Evolutionary conservation across 2,888 invertebrate species (phyloP), one percentile per base, ranked within the genome.

Genomic region (Drosophila lutescens): DNA sequence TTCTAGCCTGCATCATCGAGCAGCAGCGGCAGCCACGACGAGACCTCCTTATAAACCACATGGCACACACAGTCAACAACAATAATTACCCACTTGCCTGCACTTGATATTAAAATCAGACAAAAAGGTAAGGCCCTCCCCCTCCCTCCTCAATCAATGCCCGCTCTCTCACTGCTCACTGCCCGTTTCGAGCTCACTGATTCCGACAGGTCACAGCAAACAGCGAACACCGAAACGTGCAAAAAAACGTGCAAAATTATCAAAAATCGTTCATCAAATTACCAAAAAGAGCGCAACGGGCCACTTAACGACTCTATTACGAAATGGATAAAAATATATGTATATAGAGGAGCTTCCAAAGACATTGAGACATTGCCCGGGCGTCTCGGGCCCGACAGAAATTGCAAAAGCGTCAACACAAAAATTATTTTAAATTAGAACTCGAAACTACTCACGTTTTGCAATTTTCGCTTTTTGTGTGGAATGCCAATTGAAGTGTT

Each of bases 261-360:
- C 86, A 86, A 86, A 86, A 86, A 89, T 86, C 89, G 89, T 86
- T 86, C 89, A 86, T 86, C 86, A 89, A 86, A 86, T 86, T 86
- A 89, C 86, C 87, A 86, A 88, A 89, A 88, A 76, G 83, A 79
- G 84, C 87, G 75, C 88, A 86, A 76, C 86, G 88, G 74, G 88
- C 85, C 88, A 86, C 89, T 89, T 86, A 89, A 86, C 86, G 89
- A 86, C 88, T 86, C 89, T 86, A 86, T 86, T 86, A 86, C 86
- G 86, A 86, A 86, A 89, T 88, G 88, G 86, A 78, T 80, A 60
- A 38, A 58, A 61, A 68, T 73, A 74, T 68, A 62, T 51, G 56
- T 61, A 41, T 43, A 43, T 43, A 71, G 61, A 47, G 56, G 46
- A 63, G 57, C 69, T 61, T 54, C 60, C 61, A 75, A 55, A 57